A percentile compares a stretch with the other conserved stretches of the same genome.
Evolutionary conservation across 1,140 invertebrate genomes (phyloP).

Genomic region (Eubasilissa regina): DNA sequence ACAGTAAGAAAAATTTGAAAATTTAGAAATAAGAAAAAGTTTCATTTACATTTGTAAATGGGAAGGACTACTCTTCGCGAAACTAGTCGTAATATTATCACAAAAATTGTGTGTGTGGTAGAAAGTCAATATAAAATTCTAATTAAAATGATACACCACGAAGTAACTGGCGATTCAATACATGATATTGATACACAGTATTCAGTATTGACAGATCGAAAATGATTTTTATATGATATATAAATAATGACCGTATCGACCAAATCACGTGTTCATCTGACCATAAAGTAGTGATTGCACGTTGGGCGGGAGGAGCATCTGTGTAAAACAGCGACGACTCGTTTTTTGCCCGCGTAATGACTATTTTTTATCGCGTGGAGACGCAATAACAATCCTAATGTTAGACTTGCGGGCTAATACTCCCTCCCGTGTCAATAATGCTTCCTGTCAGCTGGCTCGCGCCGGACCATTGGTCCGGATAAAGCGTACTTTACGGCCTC

Average conservation of each 20-base stretch:
- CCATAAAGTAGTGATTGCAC: slow-evolving; percentile 16
- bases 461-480: not conserved
- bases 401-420: not conserved
- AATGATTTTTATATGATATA: not conserved
- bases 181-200: too few relatives aligned
- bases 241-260: not conserved
- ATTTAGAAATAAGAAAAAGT: too few relatives aligned
- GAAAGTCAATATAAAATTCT: too few relatives aligned
- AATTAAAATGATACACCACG: too few relatives aligned
- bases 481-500: too few relatives aligned
- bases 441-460: slow-evolving; percentile 40
- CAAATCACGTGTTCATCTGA: slow-evolving; percentile 5
- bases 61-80: too few relatives aligned
- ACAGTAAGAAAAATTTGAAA: too few relatives aligned
- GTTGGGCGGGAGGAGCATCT: not conserved
- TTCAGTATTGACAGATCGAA: too few relatives aligned
- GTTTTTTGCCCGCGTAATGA: slow-evolving; percentile 18
- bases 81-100: too few relatives aligned
- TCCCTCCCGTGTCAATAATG: slow-evolving; percentile 10
- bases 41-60: too few relatives aligned
- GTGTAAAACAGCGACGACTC: slow-evolving; percentile 1
- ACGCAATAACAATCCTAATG: slow-evolving; percentile 5
- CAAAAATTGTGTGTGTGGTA: too few relatives aligned
- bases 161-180: too few relatives aligned
- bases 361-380: slow-evolving; percentile 5